phyloP scores from a whole-genome alignment of 1,140 invertebrate species.

The Phthorimaea operculella region DNA sequence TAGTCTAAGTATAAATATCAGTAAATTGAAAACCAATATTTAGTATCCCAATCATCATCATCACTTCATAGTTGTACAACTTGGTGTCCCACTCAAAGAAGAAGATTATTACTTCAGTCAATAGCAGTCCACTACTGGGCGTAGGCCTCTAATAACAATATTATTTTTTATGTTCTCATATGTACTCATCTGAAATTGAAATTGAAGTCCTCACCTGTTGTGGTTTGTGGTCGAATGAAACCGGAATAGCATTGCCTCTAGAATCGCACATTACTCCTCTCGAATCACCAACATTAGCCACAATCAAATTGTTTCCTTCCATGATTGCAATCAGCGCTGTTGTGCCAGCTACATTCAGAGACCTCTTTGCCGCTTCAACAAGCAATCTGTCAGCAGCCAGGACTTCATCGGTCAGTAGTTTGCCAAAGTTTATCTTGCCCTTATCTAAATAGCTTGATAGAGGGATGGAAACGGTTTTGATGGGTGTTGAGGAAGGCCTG shows the following conservation, averaged over 20 bases:
- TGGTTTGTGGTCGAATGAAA: slow-evolving; percentile 97
- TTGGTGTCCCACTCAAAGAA: too few species aligned
- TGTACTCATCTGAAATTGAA: too few species aligned
- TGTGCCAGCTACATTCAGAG: slow-evolving; percentile 90
- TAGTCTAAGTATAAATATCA: too few species aligned
- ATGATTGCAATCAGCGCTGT: slow-evolving; percentile 91
- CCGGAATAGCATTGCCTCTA: slow-evolving; percentile 87
- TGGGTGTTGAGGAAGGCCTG: slow-evolving; percentile 40
- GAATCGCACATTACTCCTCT: slow-evolving; percentile 94
- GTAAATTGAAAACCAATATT: too few species aligned
- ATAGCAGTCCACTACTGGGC: too few species aligned
- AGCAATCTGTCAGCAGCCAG: slow-evolving; percentile 82
- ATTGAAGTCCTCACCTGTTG: slow-evolving; percentile 75
- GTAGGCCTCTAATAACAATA: too few species aligned
- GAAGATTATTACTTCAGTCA: too few species aligned
- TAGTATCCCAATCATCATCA: too few species aligned
- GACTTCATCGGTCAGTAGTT: slow-evolving; percentile 87
- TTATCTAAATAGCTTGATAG: slow-evolving; percentile 73
- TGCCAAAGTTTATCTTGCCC: slow-evolving; percentile 80
- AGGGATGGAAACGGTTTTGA: slow-evolving; percentile 48
- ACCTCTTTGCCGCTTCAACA: slow-evolving; percentile 82
- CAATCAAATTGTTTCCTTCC: slow-evolving; percentile 83
- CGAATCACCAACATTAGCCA: slow-evolving; percentile 97
- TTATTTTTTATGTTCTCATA: too few species aligned
- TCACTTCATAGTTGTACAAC: too few species aligned